Base-by-base conservation (phyloP, 2,888 invertebrate genomes). In the Siphlonurus alternatus region DNA sequence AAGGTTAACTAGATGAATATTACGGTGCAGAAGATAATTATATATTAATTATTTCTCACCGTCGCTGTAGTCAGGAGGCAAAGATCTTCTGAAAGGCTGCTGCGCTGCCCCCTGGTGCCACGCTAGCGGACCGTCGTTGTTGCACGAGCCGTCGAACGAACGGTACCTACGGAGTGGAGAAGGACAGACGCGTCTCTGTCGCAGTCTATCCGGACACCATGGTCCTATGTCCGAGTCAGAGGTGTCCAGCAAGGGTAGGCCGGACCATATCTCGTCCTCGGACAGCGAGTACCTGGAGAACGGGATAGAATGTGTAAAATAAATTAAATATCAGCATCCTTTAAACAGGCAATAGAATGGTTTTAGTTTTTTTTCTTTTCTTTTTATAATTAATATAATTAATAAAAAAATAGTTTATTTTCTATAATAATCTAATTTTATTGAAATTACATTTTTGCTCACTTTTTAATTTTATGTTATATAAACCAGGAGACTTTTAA, bases 191-290 rank as follows among this genome's bases (percentile, higher is more conserved):
- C 22, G 61, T 22, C 20, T 23, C 61, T 23, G n/a, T 7, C 23
- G 2, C 61, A 24, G 24, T 23, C 24, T 24, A 5, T 3, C n/a
- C 7, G 76, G 76, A 67, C 76, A 76, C 66, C 72, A 73, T 23
- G 70, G 68, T n/a, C 70, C 70, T 61, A 75, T 71, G 23, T 72
- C 71, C 1, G 76, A 76, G 65, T 70, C 69, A 38, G 70, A 69
- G 7, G 74, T 76, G 70, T 76, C 75, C 65, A 76, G 70, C 23
- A 71, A 68, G 0, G 75, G 74, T 7, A 76, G 70, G 23, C 71
- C 71, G 61, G 72, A 70, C 53, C 71, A 71, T n/a, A 76, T 71
- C 60, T 74, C 74, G 25, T 73, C 72, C 23, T 71, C 69, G 25
- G 73, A 71, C 63, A 76, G 69, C 23, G 70, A 70, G 67, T 72